Evolutionary conservation across 2,888 invertebrate species (phyloP).

Genomic region (Cephus pygmeus): DNA sequence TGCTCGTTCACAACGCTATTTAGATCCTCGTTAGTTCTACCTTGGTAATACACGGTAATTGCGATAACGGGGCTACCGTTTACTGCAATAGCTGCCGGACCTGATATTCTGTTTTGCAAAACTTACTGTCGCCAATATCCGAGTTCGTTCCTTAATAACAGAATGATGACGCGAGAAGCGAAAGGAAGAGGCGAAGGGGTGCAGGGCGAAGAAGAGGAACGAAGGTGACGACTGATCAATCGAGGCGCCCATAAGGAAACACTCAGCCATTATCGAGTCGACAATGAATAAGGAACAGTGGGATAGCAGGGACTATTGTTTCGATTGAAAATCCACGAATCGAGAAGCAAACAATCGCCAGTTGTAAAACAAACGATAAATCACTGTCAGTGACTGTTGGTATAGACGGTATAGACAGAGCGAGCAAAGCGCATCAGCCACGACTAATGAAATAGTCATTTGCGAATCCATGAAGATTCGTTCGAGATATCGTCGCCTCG

Average conservation of each 20-base stretch:
- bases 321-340: constrained; percentile 5
- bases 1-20: not conserved
- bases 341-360: constrained; percentile 6
- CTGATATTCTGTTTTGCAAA: not conserved
- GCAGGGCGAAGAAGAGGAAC: not conserved
- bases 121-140: not conserved
- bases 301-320: not conserved
- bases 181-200: not conserved
- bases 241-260: not conserved
- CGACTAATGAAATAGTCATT: not conserved
- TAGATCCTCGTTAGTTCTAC: not conserved
- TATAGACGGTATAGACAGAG: not conserved
- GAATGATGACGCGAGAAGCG: not conserved
- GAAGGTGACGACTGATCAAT: not conserved
- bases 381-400: constrained; percentile 1
- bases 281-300: not conserved
- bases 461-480: not conserved
- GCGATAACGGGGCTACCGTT: not conserved
- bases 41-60: not conserved
- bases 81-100: not conserved
- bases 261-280: not conserved
- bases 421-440: not conserved
- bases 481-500: not conserved
- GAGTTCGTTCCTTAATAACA: not conserved
- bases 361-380: constrained; percentile 6